Evolutionary conservation across 2,797 vertebrate genomes (phyloP).

Genomic region (Sebastes iracundus): DNA sequence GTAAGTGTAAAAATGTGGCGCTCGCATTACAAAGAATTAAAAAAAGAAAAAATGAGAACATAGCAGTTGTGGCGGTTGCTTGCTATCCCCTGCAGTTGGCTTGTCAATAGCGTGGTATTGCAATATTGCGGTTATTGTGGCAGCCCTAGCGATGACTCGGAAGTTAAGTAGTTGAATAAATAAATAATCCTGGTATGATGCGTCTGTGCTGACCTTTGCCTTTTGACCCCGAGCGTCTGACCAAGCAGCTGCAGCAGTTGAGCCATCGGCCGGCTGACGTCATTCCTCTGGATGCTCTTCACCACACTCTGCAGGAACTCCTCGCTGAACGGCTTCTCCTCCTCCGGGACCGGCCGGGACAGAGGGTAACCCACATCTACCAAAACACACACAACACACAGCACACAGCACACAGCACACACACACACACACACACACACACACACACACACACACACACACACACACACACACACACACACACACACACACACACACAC

Average conservation of each 20-base stretch:
- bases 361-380: conserved; percentile 77
- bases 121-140: too few relatives aligned
- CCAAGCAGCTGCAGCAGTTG: conserved; percentile 91
- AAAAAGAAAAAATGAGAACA: too few relatives aligned
- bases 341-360: conserved; percentile 75
- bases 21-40: too few relatives aligned
- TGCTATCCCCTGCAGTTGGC: too few relatives aligned
- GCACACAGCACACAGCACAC: too few relatives aligned
- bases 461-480: neutral
- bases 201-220: conserved; percentile 86
- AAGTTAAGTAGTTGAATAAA: neutral
- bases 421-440: too few relatives aligned
- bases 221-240: conserved; percentile 88
- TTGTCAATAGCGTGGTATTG: too few relatives aligned
- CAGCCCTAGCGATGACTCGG: neutral
- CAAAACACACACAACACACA: neutral
- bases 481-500: neutral
- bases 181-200: neutral
- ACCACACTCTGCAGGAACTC: conserved; percentile 92
- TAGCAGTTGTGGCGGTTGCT: too few relatives aligned
- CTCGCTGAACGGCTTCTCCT: conserved; percentile 88
- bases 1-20: too few relatives aligned
- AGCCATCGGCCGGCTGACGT: conserved; percentile 93
- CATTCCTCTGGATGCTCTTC: conserved; percentile 96
- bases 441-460: too few relatives aligned